Evolutionary conservation across 2,113 vertebrate species (phyloP).

Genomic region (Cygnus buccinator): DNA sequence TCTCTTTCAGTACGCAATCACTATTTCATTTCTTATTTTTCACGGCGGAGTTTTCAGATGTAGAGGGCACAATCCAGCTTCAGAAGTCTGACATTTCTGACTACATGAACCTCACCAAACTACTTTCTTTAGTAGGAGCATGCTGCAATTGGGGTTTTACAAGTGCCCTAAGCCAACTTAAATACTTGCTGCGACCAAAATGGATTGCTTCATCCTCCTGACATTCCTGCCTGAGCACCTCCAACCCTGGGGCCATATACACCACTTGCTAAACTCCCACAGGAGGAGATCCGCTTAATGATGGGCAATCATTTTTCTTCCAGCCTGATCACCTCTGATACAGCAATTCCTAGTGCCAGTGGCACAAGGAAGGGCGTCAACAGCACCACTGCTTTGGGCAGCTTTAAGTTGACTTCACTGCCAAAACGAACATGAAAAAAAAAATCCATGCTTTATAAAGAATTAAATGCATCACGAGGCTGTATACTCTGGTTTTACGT

Average conservation of each 20-base stretch:
- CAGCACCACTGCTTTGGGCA: accelerated
- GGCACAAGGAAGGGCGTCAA: neutral
- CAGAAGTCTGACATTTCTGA: neutral
- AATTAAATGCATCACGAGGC: neutral
- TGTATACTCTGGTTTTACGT: neutral
- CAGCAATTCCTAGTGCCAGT: neutral
- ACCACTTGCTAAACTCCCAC: too few relatives aligned
- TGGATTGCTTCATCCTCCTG: neutral
- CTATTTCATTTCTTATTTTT: neutral
- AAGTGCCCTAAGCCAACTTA: neutral
- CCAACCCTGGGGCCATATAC: neutral
- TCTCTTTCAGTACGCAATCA: neutral
- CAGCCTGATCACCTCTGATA: neutral
- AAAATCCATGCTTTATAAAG: neutral
- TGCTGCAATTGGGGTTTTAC: neutral
- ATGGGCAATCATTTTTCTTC: neutral
- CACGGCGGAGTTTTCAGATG: neutral
- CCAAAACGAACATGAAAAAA: neutral
- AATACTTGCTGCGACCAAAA: neutral
- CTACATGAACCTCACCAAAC: neutral
- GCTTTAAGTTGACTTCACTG: neutral
- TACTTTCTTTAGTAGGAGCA: neutral
- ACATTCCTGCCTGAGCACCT: neutral
- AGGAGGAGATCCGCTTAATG: neutral
- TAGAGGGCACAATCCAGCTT: neutral